These are phyloP conservation scores for Craniophora ligustri DNA, from an alignment of 2,888 invertebrate species.

Conservation along the genomic window DNA sequence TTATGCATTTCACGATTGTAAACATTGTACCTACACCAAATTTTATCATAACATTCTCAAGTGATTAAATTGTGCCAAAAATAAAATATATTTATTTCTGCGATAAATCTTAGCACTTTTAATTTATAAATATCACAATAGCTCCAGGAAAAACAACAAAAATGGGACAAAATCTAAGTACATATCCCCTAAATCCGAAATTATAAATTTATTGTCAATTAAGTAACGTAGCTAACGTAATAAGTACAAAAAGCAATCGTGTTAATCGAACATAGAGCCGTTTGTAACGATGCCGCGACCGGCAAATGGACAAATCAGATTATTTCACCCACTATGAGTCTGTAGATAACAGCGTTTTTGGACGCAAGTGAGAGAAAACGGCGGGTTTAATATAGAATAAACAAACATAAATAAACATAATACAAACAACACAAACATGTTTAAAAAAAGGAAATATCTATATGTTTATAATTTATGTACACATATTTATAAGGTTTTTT, in stretches of 20 bases:
- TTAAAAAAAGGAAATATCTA: too few relatives aligned
- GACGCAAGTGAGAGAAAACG: slow-evolving; percentile 49
- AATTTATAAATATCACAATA: not conserved
- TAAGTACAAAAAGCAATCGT: slow-evolving; percentile 82
- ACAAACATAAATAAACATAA: too few relatives aligned
- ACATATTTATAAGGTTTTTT: too few relatives aligned
- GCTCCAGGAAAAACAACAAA: slow-evolving; percentile 7
- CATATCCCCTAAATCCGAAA: slow-evolving; percentile 36
- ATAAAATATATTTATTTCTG: too few relatives aligned
- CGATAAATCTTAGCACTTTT: too few relatives aligned
- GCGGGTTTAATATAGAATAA: not conserved
- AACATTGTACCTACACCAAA: too few relatives aligned
- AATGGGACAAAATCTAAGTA: slow-evolving; percentile 21
- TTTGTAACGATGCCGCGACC: slow-evolving; percentile 78
- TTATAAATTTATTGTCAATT: slow-evolving; percentile 61
- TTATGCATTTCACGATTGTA: too few relatives aligned
- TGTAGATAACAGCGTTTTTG: slow-evolving; percentile 76
- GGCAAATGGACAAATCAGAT: slow-evolving; percentile 88
- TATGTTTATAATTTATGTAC: too few relatives aligned
- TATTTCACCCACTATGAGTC: slow-evolving; percentile 87
- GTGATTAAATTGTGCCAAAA: too few relatives aligned
- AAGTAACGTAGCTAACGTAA: slow-evolving; percentile 65
- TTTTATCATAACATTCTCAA: too few relatives aligned
- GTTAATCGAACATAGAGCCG: slow-evolving; percentile 82
- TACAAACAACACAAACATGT: too few relatives aligned